Conservation (phyloP, 2,113 vertebrate species). For the Pygoscelis antarcticus region DNA sequence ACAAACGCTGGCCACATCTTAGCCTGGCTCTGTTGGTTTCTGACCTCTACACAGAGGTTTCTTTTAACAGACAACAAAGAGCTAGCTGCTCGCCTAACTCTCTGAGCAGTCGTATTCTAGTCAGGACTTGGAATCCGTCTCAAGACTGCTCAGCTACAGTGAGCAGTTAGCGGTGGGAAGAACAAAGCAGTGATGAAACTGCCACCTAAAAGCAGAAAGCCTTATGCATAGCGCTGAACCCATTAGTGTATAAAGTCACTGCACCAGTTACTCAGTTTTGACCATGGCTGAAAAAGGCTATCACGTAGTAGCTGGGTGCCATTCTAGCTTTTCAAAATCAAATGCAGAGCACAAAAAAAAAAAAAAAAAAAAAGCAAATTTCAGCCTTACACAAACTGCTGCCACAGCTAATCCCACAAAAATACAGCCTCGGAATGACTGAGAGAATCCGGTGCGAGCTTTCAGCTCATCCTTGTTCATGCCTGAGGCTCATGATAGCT, state of each 20-base stretch:
- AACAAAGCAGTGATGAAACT: not conserved
- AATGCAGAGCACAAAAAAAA: not conserved
- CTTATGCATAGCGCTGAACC: fast-evolving
- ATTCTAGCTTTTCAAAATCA: not conserved
- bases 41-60: not conserved
- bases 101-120: not conserved
- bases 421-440: not conserved
- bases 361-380: not conserved
- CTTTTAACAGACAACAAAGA: not conserved
- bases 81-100: fast-evolving
- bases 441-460: not conserved
- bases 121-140: fast-evolving
- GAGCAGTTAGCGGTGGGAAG: not conserved
- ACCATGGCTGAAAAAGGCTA: not conserved
- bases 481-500: not conserved
- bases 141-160: not conserved
- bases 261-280: not conserved
- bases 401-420: not conserved
- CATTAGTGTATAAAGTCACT: fast-evolving
- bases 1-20: not conserved
- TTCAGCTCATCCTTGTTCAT: not conserved
- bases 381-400: not conserved
- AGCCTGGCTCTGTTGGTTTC: not conserved
- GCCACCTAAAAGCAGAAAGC: not conserved
- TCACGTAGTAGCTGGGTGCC: not conserved